phyloP scores from a whole-genome alignment of 2,888 invertebrate genomes.

The Acleris emargana region DNA sequence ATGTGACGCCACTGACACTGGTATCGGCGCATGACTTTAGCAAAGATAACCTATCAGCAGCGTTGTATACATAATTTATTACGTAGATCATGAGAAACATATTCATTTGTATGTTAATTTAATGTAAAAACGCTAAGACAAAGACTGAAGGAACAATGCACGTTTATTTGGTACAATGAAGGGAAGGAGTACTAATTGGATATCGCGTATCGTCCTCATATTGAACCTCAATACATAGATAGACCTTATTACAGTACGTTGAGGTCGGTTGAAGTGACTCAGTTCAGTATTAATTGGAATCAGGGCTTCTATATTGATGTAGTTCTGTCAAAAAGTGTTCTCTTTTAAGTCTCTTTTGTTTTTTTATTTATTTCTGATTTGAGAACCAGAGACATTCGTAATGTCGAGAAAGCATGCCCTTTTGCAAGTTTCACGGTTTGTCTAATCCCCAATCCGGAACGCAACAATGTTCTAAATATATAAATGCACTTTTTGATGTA shows the following conservation, averaged over 20 bases:
- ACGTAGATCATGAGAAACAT: slow-evolving; percentile 48
- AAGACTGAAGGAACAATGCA: slow-evolving; percentile 69
- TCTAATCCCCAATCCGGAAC: too few relatives aligned
- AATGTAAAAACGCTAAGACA: slow-evolving; percentile 61
- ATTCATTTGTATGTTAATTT: slow-evolving; percentile 70
- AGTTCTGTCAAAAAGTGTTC: not conserved
- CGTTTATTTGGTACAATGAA: slow-evolving; percentile 61
- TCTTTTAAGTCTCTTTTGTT: not conserved
- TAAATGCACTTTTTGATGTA: too few relatives aligned
- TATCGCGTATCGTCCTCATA: slow-evolving; percentile 6
- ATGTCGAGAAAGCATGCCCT: too few relatives aligned
- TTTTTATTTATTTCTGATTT: too few relatives aligned
- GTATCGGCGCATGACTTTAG: not conserved
- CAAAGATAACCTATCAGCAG: slow-evolving; percentile 34
- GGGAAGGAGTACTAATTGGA: slow-evolving; percentile 50
- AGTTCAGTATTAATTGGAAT: not conserved
- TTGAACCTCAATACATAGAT: not conserved
- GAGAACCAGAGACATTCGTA: too few relatives aligned
- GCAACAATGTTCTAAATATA: too few relatives aligned
- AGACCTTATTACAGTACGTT: not conserved
- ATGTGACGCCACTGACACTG: not conserved
- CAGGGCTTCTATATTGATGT: too few relatives aligned
- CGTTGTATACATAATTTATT: slow-evolving; percentile 50
- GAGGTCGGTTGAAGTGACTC: not conserved
- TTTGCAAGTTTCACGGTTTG: too few relatives aligned